Base-by-base conservation (phyloP, 2,888 invertebrate genomes). In the Ornithoptera priamus region DNA sequence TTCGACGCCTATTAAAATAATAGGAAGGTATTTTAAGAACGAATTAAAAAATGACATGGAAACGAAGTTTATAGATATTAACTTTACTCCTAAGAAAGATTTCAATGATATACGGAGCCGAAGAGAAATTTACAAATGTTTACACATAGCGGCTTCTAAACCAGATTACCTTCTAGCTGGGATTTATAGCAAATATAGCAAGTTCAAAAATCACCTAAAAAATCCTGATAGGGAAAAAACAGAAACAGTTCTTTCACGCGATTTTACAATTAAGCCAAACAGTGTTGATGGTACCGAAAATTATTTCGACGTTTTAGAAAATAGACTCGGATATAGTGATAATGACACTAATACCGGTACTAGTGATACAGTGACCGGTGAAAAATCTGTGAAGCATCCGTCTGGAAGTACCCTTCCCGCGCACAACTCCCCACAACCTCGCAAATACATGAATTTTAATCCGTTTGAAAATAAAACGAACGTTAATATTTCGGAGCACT, bases 131-230 rank as follows among this genome's bases (percentile, higher is more conserved):
- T 65, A 7, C 10, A 67, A 61, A 60, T 39, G 36, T 56, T 17
- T 64, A 50, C 63, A 63, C 15, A 60, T 56, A n/a, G 42, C 36
- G 2, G 17, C 18, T 24, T 42, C 64, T 17, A 50, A 60, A 42
- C 39, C 60, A 22, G 62, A 62, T 42, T 46, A 42, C 22, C 56
- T 62, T 46, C 50, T 57, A 36, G 42, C 22, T 36, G 69, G 46
- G 18, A 53, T 67, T 56, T 61, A 59, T 64, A 62, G 59, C 56
- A 70, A 67, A 60, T 68, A 68, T 53, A 64, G 24, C 8, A 68
- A 68, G 42, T 20, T 67, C 56, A 70, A 67, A 64, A 24, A 63
- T 56, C 67, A 50, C 56, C 59, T 64, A n/a, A 66, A 59, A 70
- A 67, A 53, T 10, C 22, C 60, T 42, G 56, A 60, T 42, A 62